A percentile compares a stretch with the other conserved stretches of the same genome.
phyloP scores from a whole-genome alignment of 2,113 vertebrate genomes.

The Macroglossus sobrinus region DNA sequence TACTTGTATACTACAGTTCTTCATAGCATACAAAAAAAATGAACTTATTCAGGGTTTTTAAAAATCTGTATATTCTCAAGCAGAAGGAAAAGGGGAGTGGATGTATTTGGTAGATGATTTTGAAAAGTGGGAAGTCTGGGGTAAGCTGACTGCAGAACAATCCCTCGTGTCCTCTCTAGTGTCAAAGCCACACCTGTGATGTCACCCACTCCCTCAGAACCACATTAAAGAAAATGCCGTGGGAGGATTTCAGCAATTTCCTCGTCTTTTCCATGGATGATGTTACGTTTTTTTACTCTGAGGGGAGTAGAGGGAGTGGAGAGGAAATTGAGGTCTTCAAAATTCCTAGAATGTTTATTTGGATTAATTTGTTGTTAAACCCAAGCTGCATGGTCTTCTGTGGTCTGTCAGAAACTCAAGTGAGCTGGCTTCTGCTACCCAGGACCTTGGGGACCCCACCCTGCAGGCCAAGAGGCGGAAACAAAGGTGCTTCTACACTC shows the following conservation, averaged over 20 bases:
- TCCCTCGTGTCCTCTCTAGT: not conserved
- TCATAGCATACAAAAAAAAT: slow-evolving; percentile 29
- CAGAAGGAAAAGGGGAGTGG: not conserved
- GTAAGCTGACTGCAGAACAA: not conserved
- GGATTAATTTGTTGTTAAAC: slow-evolving; percentile 26
- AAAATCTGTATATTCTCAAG: not conserved
- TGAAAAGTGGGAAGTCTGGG: not conserved
- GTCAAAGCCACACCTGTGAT: not conserved
- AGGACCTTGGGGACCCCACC: not conserved
- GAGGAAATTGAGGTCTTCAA: not conserved
- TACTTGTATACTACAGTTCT: slow-evolving; percentile 45
- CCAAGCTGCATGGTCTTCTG: not conserved
- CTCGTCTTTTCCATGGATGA: not conserved
- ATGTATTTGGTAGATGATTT: not conserved
- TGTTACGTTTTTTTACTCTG: not conserved
- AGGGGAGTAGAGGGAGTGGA: not conserved
- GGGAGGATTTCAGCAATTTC: not conserved
- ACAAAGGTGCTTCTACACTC: slow-evolving; percentile 42
- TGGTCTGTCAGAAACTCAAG: not conserved
- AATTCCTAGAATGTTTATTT: not conserved
- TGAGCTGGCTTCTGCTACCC: not conserved
- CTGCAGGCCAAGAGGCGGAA: not conserved
- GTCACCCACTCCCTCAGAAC: not conserved
- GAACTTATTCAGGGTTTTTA: slow-evolving; percentile 37
- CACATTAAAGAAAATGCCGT: not conserved